Percentiles rank a stretch among this genome's conserved stretches.
Conservation (phyloP, 2,797 vertebrate genomes). For the Distichodus sexfasciatus region DNA sequence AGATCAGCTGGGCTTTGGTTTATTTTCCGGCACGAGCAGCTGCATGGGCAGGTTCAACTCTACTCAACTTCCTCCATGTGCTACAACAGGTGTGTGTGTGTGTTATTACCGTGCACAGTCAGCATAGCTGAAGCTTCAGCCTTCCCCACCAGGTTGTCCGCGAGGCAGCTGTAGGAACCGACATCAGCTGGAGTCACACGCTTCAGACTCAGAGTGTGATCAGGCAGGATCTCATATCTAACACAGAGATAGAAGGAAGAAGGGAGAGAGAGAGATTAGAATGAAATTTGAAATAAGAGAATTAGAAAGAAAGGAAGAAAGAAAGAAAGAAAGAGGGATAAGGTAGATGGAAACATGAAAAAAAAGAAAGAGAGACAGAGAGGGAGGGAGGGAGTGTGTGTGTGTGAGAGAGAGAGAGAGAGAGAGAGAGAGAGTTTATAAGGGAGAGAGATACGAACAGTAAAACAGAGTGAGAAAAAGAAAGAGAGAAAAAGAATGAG, state of each 20-base stretch:
- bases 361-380: no score
- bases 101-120: conserved; percentile 90
- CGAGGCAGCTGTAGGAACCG: conserved; percentile 94
- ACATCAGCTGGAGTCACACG: conserved; percentile 87
- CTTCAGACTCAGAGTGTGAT: conserved; percentile 94
- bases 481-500: no score
- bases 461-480: no score
- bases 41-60: conserved; percentile 14
- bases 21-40: conserved; percentile 9
- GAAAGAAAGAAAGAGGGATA: no score
- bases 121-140: conserved; percentile 91
- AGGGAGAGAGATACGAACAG: no score
- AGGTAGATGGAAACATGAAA: no score
- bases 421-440: no score
- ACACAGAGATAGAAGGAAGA: neutral
- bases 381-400: no score
- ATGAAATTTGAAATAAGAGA: neutral
- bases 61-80: conserved; percentile 34
- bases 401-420: no score
- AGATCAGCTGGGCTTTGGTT: conserved; percentile 26
- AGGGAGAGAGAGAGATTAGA: neutral
- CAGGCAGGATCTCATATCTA: conserved; percentile 94
- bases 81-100: conserved; percentile 4
- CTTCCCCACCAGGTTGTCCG: conserved; percentile 99
- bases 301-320: no score